Conservation (phyloP, 2,888 invertebrate species). For the Andrena bucephala region DNA sequence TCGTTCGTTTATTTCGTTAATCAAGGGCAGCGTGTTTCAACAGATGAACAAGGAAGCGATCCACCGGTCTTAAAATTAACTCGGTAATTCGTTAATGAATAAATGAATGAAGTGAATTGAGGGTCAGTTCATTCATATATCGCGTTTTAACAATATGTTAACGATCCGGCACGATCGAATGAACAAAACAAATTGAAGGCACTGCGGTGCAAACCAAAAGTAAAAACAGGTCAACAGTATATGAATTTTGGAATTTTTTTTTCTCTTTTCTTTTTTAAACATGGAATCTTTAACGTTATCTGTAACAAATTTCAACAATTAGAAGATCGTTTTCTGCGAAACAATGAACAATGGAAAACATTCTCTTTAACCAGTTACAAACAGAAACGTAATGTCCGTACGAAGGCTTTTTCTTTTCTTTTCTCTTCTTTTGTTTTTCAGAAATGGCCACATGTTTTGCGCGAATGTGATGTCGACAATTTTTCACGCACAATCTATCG, state of each 20-base stretch:
- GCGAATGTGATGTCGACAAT: constrained; percentile 11
- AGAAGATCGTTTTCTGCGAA: constrained; percentile 32
- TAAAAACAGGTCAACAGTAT: neutral
- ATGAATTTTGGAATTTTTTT: neutral
- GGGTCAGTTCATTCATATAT: constrained; percentile 40
- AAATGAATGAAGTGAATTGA: constrained; percentile 37
- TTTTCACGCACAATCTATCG: constrained; percentile 35
- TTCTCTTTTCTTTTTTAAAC: neutral
- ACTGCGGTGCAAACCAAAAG: constrained; percentile 44
- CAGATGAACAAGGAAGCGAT: neutral
- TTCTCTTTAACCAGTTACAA: constrained; percentile 10
- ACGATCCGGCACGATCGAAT: neutral
- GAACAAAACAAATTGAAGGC: constrained; percentile 25
- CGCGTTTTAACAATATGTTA: neutral
- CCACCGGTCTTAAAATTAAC: constrained; percentile 4
- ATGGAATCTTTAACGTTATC: constrained; percentile 5
- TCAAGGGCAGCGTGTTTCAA: neutral
- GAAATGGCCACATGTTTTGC: constrained; percentile 6
- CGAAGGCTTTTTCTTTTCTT: neutral
- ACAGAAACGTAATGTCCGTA: constrained; percentile 17
- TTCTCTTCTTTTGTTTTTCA: too few relatives aligned
- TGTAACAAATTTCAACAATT: constrained; percentile 25
- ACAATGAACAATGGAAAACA: constrained; percentile 44
- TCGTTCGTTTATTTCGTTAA: constrained; percentile 12
- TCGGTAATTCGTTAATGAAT: constrained; percentile 13